Base-by-base conservation (phyloP, 2,113 vertebrate species). In the rabbit (Oryctolagus cuniculus) region DNA sequence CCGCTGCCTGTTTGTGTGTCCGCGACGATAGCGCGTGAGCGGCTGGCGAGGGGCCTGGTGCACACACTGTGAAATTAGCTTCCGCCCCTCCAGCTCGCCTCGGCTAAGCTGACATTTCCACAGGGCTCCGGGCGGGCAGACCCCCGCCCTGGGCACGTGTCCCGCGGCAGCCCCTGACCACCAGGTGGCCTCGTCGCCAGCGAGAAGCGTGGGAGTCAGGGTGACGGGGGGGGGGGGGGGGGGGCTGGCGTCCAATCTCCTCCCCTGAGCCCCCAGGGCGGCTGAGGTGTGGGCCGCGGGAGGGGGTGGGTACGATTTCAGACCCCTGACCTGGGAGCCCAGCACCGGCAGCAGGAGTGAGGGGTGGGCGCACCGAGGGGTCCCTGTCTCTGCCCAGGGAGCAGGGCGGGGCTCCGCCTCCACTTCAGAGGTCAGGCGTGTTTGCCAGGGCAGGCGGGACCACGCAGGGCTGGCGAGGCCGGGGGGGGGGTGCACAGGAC, bases 61-160 rank as follows among this genome's bases (percentile, higher is more conserved):
- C 98, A 98, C 88, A 89, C 95, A 97, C 98, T 98, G 99, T 99
- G 98, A 99, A 99, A 99, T 99, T 98, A 98, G 97, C 98, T 98
- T 98, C 75, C 97, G 96, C 98, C 97, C 97, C 98, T 98, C 96
- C 97, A 96, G 38, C 98, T 66, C 15, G 25, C 87, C 16, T 95
- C 79, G 97, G 72, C 98, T 96, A 96, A 95, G 97, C 97, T 98
- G 98, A 96, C 97, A 97, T 97, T 97, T 96, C 95, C 89, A 24
- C 0, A 53, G 87, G 91, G 31, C 83, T 93, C 15, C 73, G 0
- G 53, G 34, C 38, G 77, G 84, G 34, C 38, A 74, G 84, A 64
- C 90, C 96, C 75, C 74, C 21, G 91, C 93, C 79, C 84, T 0
- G 12, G 92, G 92, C 87, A 36, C 85, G 36, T 29, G 1, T 6